Percentiles rank a stretch among this genome's conserved stretches.
These are phyloP conservation scores for Leptobrachium leishanense DNA, from an alignment of 2,113 vertebrate genomes.

Conservation along the genomic window DNA sequence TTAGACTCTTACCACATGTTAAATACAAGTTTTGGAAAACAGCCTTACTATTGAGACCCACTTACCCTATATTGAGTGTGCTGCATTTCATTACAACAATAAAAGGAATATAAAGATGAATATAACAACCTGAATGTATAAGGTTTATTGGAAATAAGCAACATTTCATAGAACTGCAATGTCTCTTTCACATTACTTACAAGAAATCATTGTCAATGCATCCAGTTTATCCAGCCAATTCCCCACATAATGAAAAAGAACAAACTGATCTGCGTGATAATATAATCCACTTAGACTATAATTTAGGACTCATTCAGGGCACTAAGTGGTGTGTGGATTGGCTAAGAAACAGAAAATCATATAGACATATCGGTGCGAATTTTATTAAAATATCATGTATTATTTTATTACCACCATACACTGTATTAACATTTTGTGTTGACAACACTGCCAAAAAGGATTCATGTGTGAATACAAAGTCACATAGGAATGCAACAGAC, in stretches of 20 bases:
- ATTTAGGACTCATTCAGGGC: not conserved
- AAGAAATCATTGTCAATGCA: slow-evolving; percentile 1
- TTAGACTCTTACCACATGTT: too few relatives aligned
- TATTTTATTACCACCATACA: too few relatives aligned
- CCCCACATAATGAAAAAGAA: not conserved
- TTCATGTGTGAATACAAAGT: too few relatives aligned
- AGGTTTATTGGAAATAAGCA: not conserved
- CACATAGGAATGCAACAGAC: too few relatives aligned
- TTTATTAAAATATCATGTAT: too few relatives aligned
- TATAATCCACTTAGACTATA: not conserved
- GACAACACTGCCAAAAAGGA: too few relatives aligned
- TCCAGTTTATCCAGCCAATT: not conserved
- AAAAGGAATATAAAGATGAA: not conserved
- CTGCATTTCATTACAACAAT: too few relatives aligned
- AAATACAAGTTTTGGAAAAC: too few relatives aligned
- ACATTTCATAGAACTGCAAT: not conserved
- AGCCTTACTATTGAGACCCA: too few relatives aligned
- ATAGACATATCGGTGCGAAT: too few relatives aligned
- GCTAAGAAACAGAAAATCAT: not conserved
- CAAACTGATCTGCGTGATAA: not conserved
- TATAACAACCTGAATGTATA: not conserved
- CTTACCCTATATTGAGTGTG: too few relatives aligned
- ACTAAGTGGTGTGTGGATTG: not conserved
- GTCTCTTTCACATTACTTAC: not conserved
- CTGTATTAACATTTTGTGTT: too few relatives aligned